Evolutionary conservation across 2,797 vertebrate species (phyloP), one percentile per base, ranked within the genome.

Genomic region (Holocentrus rufus): DNA sequence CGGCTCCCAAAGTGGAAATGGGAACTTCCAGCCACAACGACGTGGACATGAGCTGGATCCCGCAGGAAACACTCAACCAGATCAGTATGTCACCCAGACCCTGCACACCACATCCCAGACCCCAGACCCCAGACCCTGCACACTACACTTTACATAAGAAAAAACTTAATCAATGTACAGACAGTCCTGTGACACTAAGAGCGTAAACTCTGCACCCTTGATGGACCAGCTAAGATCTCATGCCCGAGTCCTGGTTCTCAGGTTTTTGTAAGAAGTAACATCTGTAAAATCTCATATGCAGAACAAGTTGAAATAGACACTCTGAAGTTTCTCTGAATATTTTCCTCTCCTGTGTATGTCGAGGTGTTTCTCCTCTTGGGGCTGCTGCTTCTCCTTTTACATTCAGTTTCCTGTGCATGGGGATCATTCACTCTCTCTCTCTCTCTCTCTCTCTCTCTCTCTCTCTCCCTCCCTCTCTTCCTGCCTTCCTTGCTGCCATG

Each of bases 21-120:
- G 98, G 98, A 64, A 99, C 98, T 0, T 94, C 97, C 0, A 98
- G 94, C 90, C 97, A 98, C 89, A 98, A 96, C 0, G 96, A 98
- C 64, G 98, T 99, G 1, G 98, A 99, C 76, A 95, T 99, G 95
- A 99, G 98, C 90, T 99, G 98, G 98, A 99, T 99, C 92, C 98
- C 98, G 25, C 95, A 97, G 86, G 98, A 99, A 87, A 99, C 98
- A 10, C 93, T 99, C 76, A 98, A 98, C 93, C 97, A 99, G 89
- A 98, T 99, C 91, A 99, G 98, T 99, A 94, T 90, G 97, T 97
- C 5, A 3, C 9, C 49, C 2, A 0, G 11, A 10, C 17, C 53
- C 1, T 22, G 15, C 15, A 49, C 31, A 6, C 3, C 25, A 31
- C 18, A n/a, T 47, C 34, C 14, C 25, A 27, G 25, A 27, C 25